Evolutionary conservation across 1,140 invertebrate genomes (phyloP).

Genomic region (Panagrolaimus sp.): DNA sequence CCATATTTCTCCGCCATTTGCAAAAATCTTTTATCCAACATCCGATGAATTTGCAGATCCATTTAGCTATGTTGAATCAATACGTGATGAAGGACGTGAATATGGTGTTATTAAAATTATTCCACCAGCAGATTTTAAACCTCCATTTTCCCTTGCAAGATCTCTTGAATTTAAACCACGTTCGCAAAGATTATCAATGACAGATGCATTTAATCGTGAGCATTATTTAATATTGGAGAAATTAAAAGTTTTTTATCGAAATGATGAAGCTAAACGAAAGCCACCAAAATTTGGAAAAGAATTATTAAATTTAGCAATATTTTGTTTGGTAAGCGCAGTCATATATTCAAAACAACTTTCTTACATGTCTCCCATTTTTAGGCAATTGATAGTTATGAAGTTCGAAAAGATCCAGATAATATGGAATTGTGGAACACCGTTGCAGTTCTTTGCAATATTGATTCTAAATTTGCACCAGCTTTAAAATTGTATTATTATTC

Average conservation of each 20-base stretch:
- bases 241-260: constrained; percentile 32
- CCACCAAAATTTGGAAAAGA: neutral
- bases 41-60: constrained; percentile 84
- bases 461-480: neutral
- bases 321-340: constrained; percentile 1
- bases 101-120: constrained; percentile 90
- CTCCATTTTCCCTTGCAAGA: constrained; percentile 97
- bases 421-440: neutral
- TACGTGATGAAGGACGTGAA: constrained; percentile 78
- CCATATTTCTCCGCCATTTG: constrained; percentile 68
- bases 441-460: neutral
- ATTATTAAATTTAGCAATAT: neutral
- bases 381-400: neutral
- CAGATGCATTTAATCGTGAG: constrained; percentile 40
- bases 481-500: neutral
- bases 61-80: constrained; percentile 84
- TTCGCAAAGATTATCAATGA: constrained; percentile 88
- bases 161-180: constrained; percentile 80
- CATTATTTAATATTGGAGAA: constrained; percentile 41
- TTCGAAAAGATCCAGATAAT: neutral
- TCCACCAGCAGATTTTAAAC: constrained; percentile 74
- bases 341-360: neutral
- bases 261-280: neutral
- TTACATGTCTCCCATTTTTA: neutral
- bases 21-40: constrained; percentile 80